Evolutionary conservation across 2,797 vertebrate species (phyloP).

Genomic region (Neosalanx taihuensis): DNA sequence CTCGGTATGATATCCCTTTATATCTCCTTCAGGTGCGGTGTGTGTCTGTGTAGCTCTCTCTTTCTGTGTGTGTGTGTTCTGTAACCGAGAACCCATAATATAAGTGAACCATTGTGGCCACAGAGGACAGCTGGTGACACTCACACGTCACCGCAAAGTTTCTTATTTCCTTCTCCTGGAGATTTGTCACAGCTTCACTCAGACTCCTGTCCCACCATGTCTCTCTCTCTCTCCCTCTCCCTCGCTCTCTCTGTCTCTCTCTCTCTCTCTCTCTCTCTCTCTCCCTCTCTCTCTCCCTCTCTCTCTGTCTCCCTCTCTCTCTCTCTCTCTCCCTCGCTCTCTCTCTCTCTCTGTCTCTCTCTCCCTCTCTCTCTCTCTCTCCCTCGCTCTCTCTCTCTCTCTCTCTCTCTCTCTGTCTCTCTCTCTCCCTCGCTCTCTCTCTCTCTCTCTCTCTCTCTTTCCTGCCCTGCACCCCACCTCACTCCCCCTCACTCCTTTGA

Average conservation of each 20-base stretch:
- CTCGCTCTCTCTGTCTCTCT: no score
- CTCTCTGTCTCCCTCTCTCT: no score
- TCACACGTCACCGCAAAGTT: background rate
- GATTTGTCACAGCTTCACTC: background rate
- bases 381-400: no score
- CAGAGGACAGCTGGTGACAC: background rate
- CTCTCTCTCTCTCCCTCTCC: constrained; percentile 11
- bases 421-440: no score
- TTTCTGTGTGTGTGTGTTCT: background rate
- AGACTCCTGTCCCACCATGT: background rate
- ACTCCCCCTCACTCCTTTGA: constrained; percentile 37
- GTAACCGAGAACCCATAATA: background rate
- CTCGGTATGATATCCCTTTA: no score
- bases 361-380: no score
- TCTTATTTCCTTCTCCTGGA: background rate
- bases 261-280: constrained; percentile 4
- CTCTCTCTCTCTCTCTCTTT: no score
- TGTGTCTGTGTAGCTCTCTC: constrained; percentile 12
- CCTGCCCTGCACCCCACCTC: background rate
- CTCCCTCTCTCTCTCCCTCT: background rate
- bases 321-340: no score
- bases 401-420: no score
- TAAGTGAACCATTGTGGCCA: background rate
- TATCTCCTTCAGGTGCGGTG: background rate
- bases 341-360: no score